phyloP scores from a whole-genome alignment of 1,140 invertebrate genomes.

The Drosophila athabasca region DNA sequence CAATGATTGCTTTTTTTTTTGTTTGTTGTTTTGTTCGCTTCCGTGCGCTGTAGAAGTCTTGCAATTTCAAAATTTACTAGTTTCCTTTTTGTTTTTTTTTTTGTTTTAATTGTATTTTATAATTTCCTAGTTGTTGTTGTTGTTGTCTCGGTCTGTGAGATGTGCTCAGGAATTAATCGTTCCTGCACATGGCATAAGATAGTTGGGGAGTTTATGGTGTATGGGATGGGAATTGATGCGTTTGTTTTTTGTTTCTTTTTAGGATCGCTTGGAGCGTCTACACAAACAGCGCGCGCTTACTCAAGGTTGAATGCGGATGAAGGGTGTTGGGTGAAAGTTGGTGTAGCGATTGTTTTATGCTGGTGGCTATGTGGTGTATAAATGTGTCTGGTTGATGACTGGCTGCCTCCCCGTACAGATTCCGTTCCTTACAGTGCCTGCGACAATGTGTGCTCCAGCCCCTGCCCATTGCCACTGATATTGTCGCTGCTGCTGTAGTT shows the following conservation, averaged over 20 bases:
- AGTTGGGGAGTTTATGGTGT: neutral
- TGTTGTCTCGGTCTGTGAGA: slow-evolving; percentile 55
- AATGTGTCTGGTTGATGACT: slow-evolving; percentile 34
- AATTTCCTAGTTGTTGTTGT: slow-evolving; percentile 77
- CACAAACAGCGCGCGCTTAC: slow-evolving; percentile 45
- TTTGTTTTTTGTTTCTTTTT: slow-evolving; percentile 3
- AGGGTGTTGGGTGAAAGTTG: neutral
- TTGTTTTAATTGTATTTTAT: slow-evolving; percentile 68
- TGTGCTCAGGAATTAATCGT: slow-evolving; percentile 34
- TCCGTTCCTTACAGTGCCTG: slow-evolving; percentile 19
- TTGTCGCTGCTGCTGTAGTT: neutral
- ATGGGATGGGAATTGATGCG: slow-evolving; percentile 17
- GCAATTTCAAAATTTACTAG: slow-evolving; percentile 74
- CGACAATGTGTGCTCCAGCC: slow-evolving; percentile 10
- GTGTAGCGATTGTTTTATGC: slow-evolving; percentile 28
- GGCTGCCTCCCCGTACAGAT: slow-evolving; percentile 41
- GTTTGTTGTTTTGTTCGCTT: slow-evolving; percentile 37
- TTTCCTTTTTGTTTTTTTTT: slow-evolving; percentile 49
- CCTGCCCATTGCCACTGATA: neutral
- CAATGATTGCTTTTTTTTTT: slow-evolving; percentile 23
- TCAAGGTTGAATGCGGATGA: slow-evolving; percentile 27
- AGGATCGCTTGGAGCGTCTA: slow-evolving; percentile 42
- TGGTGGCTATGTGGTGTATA: slow-evolving; percentile 35
- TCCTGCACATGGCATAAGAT: slow-evolving; percentile 33
- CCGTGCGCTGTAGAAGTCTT: slow-evolving; percentile 63